Percentiles rank a stretch among this genome's conserved stretches.
These are phyloP conservation scores for Catharus minimus DNA, from an alignment of 2,113 vertebrate species.

Conservation along the genomic window DNA sequence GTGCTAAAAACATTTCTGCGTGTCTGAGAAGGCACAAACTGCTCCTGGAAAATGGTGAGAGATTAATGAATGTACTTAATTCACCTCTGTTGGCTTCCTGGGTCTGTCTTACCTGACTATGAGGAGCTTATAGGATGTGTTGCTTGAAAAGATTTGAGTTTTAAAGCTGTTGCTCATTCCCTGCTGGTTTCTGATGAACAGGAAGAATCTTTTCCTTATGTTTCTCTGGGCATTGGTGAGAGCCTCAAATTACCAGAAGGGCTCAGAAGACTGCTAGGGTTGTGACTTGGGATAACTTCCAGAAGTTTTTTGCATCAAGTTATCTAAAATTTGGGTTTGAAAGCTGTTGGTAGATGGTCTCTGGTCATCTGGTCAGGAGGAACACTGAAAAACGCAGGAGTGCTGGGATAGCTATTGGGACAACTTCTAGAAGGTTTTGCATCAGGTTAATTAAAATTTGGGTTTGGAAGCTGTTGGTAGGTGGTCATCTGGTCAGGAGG, in stretches of 20 bases:
- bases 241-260: neutral
- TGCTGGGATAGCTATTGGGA: no score
- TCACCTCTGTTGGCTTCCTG: neutral
- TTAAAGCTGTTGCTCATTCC: neutral
- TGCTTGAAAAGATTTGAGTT: neutral
- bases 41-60: neutral
- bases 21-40: neutral
- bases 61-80: neutral
- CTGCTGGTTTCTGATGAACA: neutral
- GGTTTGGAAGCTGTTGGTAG: no score
- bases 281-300: neutral
- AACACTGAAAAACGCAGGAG: no score
- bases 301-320: neutral
- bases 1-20: accelerated
- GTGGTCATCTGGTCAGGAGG: neutral
- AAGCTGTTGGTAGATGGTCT: neutral
- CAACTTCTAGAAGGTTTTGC: no score
- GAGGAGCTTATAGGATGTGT: neutral
- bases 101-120: accelerated
- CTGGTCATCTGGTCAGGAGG: no score
- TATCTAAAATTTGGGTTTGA: neutral
- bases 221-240: neutral
- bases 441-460: no score
- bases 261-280: accelerated
- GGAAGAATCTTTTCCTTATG: neutral